Evolutionary conservation across 2,113 vertebrate genomes (phyloP).

Genomic region (Serilophus lunatus): DNA sequence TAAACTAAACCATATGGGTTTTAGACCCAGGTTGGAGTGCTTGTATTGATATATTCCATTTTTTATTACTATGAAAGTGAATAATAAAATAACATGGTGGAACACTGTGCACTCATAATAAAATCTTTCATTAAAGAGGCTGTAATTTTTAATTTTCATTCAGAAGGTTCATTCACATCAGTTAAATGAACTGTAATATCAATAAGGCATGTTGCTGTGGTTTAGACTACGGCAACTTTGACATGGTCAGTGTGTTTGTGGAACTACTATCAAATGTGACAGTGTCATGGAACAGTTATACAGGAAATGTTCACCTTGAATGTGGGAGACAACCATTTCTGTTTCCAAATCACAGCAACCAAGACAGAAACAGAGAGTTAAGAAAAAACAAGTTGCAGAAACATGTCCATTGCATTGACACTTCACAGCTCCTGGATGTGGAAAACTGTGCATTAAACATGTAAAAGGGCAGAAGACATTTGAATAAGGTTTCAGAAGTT

Average conservation of each 20-base stretch:
- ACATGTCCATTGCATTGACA: not conserved
- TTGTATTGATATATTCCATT: not conserved
- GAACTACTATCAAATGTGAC: not conserved
- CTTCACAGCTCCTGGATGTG: not conserved
- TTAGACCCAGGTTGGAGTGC: not conserved
- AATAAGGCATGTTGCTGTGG: not conserved
- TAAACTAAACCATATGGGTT: not conserved
- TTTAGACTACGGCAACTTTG: not conserved
- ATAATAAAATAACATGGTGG: not conserved
- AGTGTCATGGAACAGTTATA: not conserved
- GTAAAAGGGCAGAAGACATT: not conserved
- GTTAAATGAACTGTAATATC: not conserved
- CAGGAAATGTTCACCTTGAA: not conserved
- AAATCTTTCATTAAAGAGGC: constrained; percentile 9
- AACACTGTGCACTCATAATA: not conserved
- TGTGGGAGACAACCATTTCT: not conserved
- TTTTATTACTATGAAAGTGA: constrained; percentile 26
- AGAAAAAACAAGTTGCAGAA: not conserved
- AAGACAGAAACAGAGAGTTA: not conserved
- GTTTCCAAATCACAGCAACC: not conserved
- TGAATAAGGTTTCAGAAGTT: not conserved
- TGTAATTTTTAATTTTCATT: constrained; percentile 24
- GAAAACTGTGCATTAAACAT: not conserved
- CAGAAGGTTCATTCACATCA: not conserved
- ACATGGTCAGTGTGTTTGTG: not conserved